Conservation (phyloP, 23 tunicate genomes). For the Botrylloides violaceus region DNA sequence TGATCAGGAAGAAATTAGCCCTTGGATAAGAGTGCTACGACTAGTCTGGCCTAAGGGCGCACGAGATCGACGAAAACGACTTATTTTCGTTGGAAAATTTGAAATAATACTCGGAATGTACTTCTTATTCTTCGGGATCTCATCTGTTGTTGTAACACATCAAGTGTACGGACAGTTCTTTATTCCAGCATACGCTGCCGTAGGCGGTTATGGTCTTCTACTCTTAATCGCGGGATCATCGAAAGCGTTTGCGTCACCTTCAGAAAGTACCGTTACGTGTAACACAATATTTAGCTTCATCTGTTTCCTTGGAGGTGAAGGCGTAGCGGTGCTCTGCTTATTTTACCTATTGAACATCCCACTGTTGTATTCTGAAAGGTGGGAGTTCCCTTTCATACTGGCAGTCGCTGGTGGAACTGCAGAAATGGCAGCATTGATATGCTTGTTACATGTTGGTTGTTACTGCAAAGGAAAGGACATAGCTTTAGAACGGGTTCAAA, state of each 20-base stretch:
- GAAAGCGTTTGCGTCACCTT: not conserved
- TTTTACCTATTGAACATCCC: not conserved
- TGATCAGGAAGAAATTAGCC: not conserved
- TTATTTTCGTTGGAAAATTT: not conserved
- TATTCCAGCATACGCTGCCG: not conserved
- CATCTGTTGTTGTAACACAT: not conserved
- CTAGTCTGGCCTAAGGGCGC: not conserved
- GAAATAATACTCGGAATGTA: not conserved
- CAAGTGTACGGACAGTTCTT: not conserved
- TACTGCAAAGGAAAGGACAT: not conserved
- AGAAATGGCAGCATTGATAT: not conserved
- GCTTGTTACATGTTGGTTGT: not conserved
- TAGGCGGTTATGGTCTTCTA: not conserved
- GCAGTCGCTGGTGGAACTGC: not conserved
- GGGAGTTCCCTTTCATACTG: not conserved
- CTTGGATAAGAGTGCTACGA: too few species aligned
- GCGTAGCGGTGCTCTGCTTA: not conserved
- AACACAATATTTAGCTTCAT: not conserved
- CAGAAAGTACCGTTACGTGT: not conserved
- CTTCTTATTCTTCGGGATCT: not conserved
- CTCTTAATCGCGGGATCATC: not conserved
- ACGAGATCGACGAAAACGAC: not conserved
- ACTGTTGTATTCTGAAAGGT: not conserved
- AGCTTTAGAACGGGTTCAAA: not conserved
- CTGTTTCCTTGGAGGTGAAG: not conserved